phyloP scores from a whole-genome alignment of 53 echinoderm and acorn worm species.

The Antedon mediterranea region DNA sequence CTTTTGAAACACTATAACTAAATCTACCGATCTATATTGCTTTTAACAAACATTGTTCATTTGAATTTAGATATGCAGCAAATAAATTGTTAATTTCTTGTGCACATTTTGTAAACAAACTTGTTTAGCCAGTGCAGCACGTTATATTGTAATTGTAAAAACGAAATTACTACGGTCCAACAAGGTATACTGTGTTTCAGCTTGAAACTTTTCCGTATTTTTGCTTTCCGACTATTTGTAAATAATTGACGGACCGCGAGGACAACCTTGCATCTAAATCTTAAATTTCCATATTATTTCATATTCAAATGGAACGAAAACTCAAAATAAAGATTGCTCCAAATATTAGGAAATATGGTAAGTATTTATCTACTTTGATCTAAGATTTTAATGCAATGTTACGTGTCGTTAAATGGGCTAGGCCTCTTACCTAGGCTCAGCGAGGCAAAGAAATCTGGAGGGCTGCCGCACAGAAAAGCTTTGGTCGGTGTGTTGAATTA shows the following conservation, averaged over 20 bases:
- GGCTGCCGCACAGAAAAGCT: too few relatives aligned
- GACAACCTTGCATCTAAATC: too few relatives aligned
- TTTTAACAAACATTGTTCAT: background rate
- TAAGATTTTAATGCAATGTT: too few relatives aligned
- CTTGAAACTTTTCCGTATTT: background rate
- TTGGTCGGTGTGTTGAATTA: too few relatives aligned
- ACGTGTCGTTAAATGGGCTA: too few relatives aligned
- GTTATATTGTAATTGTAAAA: background rate
- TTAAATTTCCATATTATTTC: too few relatives aligned
- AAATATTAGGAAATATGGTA: background rate
- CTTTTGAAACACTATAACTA: background rate
- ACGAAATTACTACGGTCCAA: background rate
- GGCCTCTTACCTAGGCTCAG: too few relatives aligned
- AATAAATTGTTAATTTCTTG: background rate
- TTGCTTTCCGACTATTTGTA: background rate
- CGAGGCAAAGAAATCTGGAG: too few relatives aligned
- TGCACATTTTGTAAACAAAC: background rate
- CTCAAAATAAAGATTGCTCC: background rate
- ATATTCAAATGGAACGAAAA: background rate
- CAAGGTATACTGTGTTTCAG: background rate
- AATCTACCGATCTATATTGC: background rate
- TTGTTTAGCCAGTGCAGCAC: background rate
- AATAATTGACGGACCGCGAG: too few relatives aligned
- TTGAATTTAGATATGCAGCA: background rate
- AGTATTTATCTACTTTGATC: background rate